A percentile compares a stretch with the other conserved stretches of the same genome.
Evolutionary conservation across 2,888 invertebrate species (phyloP).

Genomic region (Netelia virgata): DNA sequence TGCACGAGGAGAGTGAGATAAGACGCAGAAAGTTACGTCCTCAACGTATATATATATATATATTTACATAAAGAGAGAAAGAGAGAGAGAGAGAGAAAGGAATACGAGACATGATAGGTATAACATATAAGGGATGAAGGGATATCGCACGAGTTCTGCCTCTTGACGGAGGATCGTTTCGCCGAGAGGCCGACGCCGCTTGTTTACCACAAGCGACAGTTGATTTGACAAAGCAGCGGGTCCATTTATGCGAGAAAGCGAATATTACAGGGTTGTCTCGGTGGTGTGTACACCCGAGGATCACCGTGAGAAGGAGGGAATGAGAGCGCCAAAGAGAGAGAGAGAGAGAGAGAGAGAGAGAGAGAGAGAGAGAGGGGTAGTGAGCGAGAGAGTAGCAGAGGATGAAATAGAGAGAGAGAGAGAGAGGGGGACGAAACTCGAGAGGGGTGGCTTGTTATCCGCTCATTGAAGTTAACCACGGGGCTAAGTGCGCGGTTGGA

Average conservation of each 20-base stretch:
- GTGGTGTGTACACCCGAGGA: background rate
- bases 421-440: conserved; percentile 70
- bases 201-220: conserved; percentile 81
- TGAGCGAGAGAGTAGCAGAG: background rate
- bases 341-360: background rate
- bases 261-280: conserved; percentile 81
- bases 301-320: conserved; percentile 30
- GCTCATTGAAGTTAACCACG: conserved; percentile 85
- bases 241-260: conserved; percentile 83
- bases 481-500: conserved; percentile 81
- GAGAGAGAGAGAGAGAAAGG: too few relatives aligned
- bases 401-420: conserved; percentile 10
- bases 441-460: conserved; percentile 84
- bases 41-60: background rate
- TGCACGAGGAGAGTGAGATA: background rate
- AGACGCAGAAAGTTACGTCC: background rate
- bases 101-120: too few relatives aligned
- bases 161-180: conserved; percentile 33
- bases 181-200: conserved; percentile 33
- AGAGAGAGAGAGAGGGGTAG: conserved; percentile 28
- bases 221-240: conserved; percentile 84
- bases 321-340: conserved; percentile 8
- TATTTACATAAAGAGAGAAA: background rate
- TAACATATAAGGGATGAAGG: conserved; percentile 11
- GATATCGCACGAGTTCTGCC: conserved; percentile 35